Evolutionary conservation across 2,888 invertebrate genomes (phyloP).

Genomic region (Eupithecia subfuscata): DNA sequence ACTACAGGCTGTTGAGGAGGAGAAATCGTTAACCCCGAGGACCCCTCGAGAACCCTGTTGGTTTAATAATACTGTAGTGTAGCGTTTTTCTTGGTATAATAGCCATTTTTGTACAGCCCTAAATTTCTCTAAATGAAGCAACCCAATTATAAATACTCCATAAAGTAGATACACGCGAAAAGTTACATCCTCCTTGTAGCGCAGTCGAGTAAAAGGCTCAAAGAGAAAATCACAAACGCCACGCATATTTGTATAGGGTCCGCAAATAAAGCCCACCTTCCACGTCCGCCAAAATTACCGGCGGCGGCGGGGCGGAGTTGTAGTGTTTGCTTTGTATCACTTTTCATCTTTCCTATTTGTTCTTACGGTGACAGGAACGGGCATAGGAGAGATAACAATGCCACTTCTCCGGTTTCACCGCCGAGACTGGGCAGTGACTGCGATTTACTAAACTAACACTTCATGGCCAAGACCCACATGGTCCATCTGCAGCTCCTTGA

Average conservation of each 20-base stretch:
- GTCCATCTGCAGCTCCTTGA: no score
- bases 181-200: background rate
- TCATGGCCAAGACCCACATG: no score
- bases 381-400: background rate
- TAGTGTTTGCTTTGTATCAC: conserved; percentile 10
- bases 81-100: no score
- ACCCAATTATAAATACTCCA: background rate
- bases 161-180: background rate
- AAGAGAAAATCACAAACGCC: conserved; percentile 11
- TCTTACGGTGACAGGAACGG: background rate
- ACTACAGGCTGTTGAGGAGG: no score
- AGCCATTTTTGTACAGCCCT: background rate
- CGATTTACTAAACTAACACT: no score
- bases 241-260: conserved; percentile 12
- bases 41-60: no score
- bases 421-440: background rate
- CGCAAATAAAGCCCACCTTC: background rate
- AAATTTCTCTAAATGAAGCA: background rate
- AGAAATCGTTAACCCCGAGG: no score
- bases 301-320: background rate
- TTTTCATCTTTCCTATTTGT: conserved; percentile 13
- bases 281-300: conserved; percentile 5
- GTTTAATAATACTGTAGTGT: no score
- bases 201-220: conserved; percentile 2
- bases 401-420: background rate